Conservation (phyloP, 2,888 invertebrate genomes). For the Epirrhoe tristata region DNA sequence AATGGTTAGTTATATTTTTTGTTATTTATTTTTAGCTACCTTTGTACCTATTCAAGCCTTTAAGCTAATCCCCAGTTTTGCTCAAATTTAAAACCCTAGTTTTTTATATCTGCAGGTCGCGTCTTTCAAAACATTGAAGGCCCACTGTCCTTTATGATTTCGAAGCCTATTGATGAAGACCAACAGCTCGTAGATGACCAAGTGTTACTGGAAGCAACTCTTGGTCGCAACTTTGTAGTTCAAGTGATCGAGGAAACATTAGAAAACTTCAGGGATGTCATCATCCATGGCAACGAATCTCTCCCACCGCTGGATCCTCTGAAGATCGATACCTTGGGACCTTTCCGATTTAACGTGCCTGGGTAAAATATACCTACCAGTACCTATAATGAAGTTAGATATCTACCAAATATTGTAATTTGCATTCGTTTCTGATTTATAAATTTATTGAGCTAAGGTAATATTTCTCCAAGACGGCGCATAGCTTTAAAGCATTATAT, state of each 20-base stretch:
- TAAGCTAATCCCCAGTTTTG: no score
- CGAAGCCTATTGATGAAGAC: slow-evolving; percentile 12
- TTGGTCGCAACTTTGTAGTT: slow-evolving; percentile 48
- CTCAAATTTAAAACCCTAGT: not conserved
- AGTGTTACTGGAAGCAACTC: slow-evolving; percentile 17
- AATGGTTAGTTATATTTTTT: slow-evolving; percentile 26
- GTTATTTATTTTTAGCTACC: not conserved
- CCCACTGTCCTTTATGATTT: slow-evolving; percentile 32
- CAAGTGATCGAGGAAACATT: slow-evolving; percentile 47
- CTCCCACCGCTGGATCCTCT: slow-evolving; percentile 61
- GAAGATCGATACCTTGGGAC: slow-evolving; percentile 51
- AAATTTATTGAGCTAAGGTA: no score
- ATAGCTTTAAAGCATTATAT: no score
- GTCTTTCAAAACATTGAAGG: slow-evolving; percentile 25
- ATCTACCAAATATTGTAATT: no score
- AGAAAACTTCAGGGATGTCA: slow-evolving; percentile 56
- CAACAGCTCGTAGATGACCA: slow-evolving; percentile 23
- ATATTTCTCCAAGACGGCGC: no score
- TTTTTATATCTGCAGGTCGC: slow-evolving; percentile 10
- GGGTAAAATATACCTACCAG: slow-evolving; percentile 47
- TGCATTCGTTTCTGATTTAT: no score
- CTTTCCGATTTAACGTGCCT: slow-evolving; percentile 43
- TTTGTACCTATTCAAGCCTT: no score
- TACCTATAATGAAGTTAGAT: no score
- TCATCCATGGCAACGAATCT: slow-evolving; percentile 61